phyloP scores from a whole-genome alignment of 2,797 vertebrate species.

The Nyctalus aviator region DNA sequence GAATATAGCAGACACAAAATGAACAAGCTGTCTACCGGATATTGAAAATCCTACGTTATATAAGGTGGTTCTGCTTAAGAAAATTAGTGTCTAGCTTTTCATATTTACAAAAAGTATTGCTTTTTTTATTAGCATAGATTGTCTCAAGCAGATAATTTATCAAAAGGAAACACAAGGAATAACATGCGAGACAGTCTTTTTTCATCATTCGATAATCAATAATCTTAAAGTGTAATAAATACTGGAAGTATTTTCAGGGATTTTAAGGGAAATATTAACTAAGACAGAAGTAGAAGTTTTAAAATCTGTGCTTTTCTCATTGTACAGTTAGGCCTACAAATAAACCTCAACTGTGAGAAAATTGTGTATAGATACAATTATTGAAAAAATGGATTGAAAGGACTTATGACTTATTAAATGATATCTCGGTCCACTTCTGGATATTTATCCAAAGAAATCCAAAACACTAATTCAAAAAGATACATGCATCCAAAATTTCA shows the following conservation, averaged over 20 bases:
- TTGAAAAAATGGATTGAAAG: neutral
- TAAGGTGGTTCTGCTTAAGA: slow-evolving; percentile 33
- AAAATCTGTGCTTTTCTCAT: neutral
- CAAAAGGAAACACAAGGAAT: neutral
- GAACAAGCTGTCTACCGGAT: neutral
- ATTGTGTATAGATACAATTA: neutral
- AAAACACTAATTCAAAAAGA: neutral
- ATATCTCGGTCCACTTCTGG: neutral
- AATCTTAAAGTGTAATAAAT: slow-evolving; percentile 21
- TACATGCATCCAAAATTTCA: neutral
- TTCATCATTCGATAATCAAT: slow-evolving; percentile 10
- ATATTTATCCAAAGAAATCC: neutral
- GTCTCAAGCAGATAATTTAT: slow-evolving; percentile 1
- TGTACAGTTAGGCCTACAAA: neutral
- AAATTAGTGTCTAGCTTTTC: slow-evolving; percentile 3
- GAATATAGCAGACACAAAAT: neutral
- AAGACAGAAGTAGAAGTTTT: slow-evolving; percentile 5
- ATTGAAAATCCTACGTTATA: neutral
- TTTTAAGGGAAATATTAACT: neutral
- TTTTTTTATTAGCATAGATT: slow-evolving; percentile 47
- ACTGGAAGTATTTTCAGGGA: neutral
- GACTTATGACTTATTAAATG: slow-evolving; percentile 5
- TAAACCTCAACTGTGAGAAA: neutral
- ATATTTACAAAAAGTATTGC: neutral
- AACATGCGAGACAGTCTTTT: neutral